These are phyloP conservation scores for Coleophora flavipennella DNA, from an alignment of 2,888 invertebrate genomes.

Conservation along the genomic window DNA sequence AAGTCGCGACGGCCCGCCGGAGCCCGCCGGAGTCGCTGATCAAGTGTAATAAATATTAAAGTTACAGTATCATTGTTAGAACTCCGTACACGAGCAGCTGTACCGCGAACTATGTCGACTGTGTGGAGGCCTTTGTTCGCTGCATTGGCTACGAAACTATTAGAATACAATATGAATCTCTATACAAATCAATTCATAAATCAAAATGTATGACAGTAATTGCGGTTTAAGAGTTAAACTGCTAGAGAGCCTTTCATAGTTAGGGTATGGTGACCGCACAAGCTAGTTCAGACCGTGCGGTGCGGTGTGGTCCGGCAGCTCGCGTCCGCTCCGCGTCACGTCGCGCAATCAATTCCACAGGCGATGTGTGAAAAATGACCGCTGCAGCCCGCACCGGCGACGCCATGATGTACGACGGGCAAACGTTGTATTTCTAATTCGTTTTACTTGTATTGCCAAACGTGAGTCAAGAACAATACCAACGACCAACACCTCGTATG, in stretches of 20 bases:
- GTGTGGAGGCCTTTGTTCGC: conserved; percentile 57
- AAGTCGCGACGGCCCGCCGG: conserved; percentile 31
- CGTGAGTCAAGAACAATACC: conserved; percentile 19
- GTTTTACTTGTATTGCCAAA: conserved; percentile 34
- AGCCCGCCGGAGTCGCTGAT: conserved; percentile 47
- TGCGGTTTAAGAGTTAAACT: conserved; percentile 8
- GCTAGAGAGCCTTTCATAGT: background rate
- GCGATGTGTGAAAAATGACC: conserved; percentile 47
- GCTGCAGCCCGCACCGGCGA: conserved; percentile 26
- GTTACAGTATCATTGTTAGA: conserved; percentile 66
- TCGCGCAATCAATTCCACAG: conserved; percentile 40
- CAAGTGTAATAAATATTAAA: conserved; percentile 70
- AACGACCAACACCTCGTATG: background rate
- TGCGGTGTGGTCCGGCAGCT: conserved; percentile 3
- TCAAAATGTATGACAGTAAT: conserved; percentile 5
- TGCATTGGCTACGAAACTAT: conserved; percentile 54
- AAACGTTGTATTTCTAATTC: conserved; percentile 44
- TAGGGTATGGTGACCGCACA: background rate
- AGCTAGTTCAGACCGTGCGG: conserved; percentile 5
- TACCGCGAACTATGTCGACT: conserved; percentile 61
- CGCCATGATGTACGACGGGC: conserved; percentile 40
- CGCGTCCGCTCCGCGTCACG: conserved; percentile 3
- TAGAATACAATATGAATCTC: conserved; percentile 36
- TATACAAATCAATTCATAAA: conserved; percentile 17
- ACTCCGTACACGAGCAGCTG: conserved; percentile 47